phyloP scores from a whole-genome alignment of 1,140 invertebrate species.

The Rhopalosiphum maidis region DNA sequence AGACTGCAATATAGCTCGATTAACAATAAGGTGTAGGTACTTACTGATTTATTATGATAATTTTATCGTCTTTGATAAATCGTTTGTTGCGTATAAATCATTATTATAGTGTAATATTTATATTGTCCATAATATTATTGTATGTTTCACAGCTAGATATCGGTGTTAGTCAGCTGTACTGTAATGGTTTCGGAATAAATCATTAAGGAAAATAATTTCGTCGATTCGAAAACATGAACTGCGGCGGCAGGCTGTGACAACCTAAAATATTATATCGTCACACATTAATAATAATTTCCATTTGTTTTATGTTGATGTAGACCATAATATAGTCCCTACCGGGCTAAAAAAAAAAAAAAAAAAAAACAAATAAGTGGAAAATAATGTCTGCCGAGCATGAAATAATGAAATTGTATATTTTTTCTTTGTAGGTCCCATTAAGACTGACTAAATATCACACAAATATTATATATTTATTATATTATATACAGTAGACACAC shows the following conservation, averaged over 20 bases:
- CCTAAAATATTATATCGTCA: conserved; percentile 12
- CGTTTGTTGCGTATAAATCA: neutral
- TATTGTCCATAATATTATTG: neutral
- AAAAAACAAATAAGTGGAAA: neutral
- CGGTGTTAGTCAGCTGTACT: neutral
- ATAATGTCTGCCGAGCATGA: conserved; percentile 42
- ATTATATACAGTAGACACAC: neutral
- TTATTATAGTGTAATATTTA: neutral
- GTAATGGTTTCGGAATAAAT: neutral
- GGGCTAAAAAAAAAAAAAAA: neutral
- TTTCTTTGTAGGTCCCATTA: neutral
- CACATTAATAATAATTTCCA: conserved; percentile 24
- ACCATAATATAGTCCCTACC: neutral
- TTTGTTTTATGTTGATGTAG: neutral
- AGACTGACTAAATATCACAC: conserved; percentile 3
- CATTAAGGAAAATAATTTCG: conserved; percentile 16
- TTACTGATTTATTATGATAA: neutral
- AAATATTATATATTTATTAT: conserved; percentile 2
- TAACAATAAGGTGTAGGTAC: neutral
- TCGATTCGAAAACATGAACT: neutral
- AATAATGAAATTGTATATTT: conserved; percentile 33
- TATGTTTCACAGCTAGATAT: neutral
- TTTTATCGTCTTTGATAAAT: neutral
- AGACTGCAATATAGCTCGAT: neutral
- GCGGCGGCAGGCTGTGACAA: neutral